Conservation (phyloP, 2,113 vertebrate genomes). For the Acanthisitta chloris region DNA sequence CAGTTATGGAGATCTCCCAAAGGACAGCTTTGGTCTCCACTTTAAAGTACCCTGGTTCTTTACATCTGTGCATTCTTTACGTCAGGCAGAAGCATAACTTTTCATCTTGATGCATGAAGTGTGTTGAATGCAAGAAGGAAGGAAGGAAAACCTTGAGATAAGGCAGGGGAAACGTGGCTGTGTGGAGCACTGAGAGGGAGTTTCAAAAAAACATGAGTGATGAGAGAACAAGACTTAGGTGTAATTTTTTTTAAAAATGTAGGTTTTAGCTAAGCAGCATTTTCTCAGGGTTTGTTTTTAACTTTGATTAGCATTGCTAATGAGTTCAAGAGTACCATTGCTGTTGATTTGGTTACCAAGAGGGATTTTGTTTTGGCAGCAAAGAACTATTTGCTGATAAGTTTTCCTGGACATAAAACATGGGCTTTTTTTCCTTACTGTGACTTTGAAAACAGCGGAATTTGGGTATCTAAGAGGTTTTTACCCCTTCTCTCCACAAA, state of each 20-base stretch:
- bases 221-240: background rate
- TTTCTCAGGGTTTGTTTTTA: rapidly evolving
- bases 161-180: background rate
- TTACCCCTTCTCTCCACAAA: background rate
- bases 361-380: background rate
- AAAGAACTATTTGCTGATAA: background rate
- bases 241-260: background rate
- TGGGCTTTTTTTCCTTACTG: background rate
- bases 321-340: background rate
- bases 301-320: background rate
- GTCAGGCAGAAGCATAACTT: background rate
- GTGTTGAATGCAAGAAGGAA: background rate
- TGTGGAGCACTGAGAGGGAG: background rate
- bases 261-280: background rate
- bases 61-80: background rate
- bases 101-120: background rate
- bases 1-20: background rate
- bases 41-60: background rate
- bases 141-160: background rate
- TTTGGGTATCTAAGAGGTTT: background rate
- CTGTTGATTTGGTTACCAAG: background rate
- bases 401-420: background rate
- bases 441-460: background rate
- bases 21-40: background rate
- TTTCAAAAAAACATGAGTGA: background rate